Percentiles rank a stretch among this genome's conserved stretches.
Conservation (phyloP, 2,888 invertebrate species). For the Himalopsyche japonica region DNA sequence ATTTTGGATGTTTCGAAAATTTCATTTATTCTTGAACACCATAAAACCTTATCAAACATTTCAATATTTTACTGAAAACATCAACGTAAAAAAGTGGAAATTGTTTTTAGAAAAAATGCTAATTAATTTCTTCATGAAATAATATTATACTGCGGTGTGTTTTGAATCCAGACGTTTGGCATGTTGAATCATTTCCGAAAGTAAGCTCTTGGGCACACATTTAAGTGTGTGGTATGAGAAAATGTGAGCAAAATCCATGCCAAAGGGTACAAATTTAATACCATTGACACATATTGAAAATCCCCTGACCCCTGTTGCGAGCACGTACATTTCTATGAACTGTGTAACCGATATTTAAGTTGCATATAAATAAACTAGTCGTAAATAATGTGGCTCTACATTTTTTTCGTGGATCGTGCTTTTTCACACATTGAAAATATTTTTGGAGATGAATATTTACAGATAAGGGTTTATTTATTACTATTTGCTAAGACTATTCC, state of each 20-base stretch:
- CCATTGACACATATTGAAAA: slow-evolving; percentile 11
- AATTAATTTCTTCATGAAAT: no score
- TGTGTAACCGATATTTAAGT: slow-evolving; percentile 1
- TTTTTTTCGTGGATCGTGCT: neutral
- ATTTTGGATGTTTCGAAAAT: no score
- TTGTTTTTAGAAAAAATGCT: no score
- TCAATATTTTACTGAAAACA: no score
- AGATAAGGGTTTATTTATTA: neutral
- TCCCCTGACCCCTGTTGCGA: neutral
- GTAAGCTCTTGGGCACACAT: neutral
- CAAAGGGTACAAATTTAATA: neutral
- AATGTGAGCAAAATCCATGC: neutral
- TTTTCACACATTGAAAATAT: neutral
- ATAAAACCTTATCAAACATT: no score
- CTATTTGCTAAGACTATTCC: no score
- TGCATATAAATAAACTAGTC: neutral
- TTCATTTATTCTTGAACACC: no score
- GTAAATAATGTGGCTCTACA: neutral
- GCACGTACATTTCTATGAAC: slow-evolving; percentile 5
- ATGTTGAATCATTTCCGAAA: no score
- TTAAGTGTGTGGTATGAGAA: neutral
- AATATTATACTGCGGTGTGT: no score
- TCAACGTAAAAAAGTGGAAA: no score
- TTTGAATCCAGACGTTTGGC: no score
- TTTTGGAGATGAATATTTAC: neutral